These are phyloP conservation scores for Sorex fumeus DNA, from an alignment of 2,113 vertebrate species.

Conservation along the genomic window DNA sequence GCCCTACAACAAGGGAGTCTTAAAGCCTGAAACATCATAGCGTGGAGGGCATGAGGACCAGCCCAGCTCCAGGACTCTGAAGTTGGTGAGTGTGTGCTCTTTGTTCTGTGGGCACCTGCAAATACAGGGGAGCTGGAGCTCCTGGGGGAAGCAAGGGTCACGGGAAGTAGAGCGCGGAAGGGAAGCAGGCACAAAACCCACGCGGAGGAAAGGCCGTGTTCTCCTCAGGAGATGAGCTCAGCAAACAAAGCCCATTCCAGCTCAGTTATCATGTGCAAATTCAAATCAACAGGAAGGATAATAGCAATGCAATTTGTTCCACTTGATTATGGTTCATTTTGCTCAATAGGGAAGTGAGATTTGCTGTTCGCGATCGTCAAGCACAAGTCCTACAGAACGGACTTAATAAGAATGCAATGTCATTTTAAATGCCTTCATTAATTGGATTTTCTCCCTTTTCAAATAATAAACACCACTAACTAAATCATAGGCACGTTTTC, in stretches of 20 bases:
- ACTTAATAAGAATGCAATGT: conserved; percentile 64
- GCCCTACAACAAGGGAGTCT: no score
- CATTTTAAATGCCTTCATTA: conserved; percentile 66
- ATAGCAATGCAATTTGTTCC: conserved; percentile 65
- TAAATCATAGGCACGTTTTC: not conserved
- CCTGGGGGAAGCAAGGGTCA: no score
- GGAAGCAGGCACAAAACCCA: no score
- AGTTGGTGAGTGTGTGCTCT: no score
- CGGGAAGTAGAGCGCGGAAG: no score
- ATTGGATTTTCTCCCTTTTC: conserved; percentile 76
- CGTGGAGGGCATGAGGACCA: no score
- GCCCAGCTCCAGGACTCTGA: no score
- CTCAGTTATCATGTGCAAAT: not conserved
- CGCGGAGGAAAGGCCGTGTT: accelerated
- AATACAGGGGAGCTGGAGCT: no score
- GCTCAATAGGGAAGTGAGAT: conserved; percentile 60
- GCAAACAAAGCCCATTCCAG: not conserved
- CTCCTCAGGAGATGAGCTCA: not conserved
- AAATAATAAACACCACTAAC: conserved; percentile 49
- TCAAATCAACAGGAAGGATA: not conserved
- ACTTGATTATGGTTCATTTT: conserved; percentile 74
- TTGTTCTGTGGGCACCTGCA: no score
- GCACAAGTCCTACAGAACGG: conserved; percentile 47
- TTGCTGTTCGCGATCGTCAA: conserved; percentile 45
- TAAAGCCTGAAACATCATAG: no score